phyloP scores from a whole-genome alignment of 2,888 invertebrate genomes.

The Mimas tiliae region DNA sequence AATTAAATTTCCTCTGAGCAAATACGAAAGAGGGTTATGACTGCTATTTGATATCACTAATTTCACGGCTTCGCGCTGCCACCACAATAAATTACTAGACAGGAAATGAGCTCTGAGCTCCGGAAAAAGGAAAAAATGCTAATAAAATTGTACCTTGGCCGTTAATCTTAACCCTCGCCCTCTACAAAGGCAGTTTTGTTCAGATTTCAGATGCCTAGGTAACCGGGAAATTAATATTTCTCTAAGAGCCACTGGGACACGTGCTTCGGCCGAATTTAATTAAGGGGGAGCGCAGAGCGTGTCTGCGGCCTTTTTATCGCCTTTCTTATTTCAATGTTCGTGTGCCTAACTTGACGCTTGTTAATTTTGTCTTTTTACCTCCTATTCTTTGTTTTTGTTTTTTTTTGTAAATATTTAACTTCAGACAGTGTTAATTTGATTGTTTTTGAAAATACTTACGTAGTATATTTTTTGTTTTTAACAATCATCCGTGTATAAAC shows the following conservation, averaged over 20 bases:
- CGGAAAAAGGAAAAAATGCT: slow-evolving; percentile 80
- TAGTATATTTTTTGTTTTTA: not conserved
- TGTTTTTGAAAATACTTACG: not conserved
- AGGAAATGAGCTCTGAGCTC: slow-evolving; percentile 76
- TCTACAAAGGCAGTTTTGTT: slow-evolving; percentile 60
- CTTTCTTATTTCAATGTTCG: slow-evolving; percentile 39
- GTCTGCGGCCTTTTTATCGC: slow-evolving; percentile 45
- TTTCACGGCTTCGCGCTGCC: slow-evolving; percentile 65
- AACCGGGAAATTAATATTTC: slow-evolving; percentile 57
- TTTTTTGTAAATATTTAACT: not conserved
- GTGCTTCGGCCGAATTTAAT: slow-evolving; percentile 52
- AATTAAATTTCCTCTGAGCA: slow-evolving; percentile 60
- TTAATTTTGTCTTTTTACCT: slow-evolving; percentile 11
- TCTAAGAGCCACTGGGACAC: slow-evolving; percentile 49
- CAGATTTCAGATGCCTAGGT: slow-evolving; percentile 57
- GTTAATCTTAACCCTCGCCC: slow-evolving; percentile 75
- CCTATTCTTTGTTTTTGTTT: slow-evolving; percentile 3
- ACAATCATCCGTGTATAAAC: not conserved
- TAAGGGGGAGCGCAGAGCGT: slow-evolving; percentile 43
- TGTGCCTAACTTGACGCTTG: slow-evolving; percentile 32
- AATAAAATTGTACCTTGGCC: slow-evolving; percentile 78
- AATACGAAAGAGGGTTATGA: slow-evolving; percentile 60
- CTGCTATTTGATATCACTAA: slow-evolving; percentile 75
- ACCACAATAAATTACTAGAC: slow-evolving; percentile 73
- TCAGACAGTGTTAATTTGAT: not conserved